phyloP scores from a whole-genome alignment of 2,797 vertebrate species.

The Cryptoprocta ferox region DNA sequence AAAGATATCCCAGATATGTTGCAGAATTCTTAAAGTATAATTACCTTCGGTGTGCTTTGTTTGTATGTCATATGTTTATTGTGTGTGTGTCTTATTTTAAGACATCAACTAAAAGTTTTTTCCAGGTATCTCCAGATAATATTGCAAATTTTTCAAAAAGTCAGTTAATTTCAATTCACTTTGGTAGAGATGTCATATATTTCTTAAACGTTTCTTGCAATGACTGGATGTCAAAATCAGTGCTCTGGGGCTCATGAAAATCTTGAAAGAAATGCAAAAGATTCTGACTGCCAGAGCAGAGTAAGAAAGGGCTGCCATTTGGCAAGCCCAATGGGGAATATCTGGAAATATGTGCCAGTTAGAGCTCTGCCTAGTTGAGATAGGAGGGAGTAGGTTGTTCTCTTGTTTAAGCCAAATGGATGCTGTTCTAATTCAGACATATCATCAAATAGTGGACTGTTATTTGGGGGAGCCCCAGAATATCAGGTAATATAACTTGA shows the following conservation, averaged over 20 bases:
- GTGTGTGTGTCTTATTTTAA: neutral
- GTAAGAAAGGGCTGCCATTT: neutral
- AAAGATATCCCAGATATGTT: neutral
- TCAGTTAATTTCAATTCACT: constrained; percentile 50
- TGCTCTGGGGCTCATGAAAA: neutral
- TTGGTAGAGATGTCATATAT: neutral
- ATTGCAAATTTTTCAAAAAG: constrained; percentile 37
- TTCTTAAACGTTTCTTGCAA: constrained; percentile 5
- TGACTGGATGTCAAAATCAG: neutral
- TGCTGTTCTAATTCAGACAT: neutral
- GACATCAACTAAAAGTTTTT: constrained; percentile 4
- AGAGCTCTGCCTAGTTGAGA: neutral
- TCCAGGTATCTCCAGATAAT: constrained; percentile 15
- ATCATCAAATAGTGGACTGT: neutral
- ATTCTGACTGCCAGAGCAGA: neutral
- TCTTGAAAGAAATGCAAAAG: neutral
- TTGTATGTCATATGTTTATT: neutral
- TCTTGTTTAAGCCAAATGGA: neutral
- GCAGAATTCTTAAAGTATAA: neutral
- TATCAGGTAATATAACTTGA: neutral
- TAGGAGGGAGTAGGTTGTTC: neutral
- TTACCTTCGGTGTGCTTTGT: neutral
- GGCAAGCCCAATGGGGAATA: neutral
- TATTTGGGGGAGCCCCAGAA: neutral
- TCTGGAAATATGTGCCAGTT: neutral